These are phyloP conservation scores for Luidia sarsii DNA, from an alignment of 53 echinoderm and acorn worm species.

Conservation along the genomic window DNA sequence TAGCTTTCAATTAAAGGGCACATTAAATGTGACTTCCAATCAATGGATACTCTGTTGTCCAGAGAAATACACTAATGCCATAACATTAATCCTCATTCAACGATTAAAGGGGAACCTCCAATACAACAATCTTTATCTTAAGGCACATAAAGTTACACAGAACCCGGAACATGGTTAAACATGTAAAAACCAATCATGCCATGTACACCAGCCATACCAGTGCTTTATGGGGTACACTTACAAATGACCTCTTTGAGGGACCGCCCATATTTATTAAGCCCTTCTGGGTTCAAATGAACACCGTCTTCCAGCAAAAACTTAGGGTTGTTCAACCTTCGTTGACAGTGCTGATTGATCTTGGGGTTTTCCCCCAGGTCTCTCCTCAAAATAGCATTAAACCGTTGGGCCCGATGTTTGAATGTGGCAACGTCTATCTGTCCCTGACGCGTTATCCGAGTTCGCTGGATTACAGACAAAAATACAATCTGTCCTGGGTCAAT, in stretches of 20 bases:
- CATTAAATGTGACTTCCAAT: no score
- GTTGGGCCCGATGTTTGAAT: slow-evolving; percentile 28
- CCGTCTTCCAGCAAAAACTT: slow-evolving; percentile 17
- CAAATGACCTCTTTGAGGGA: slow-evolving; percentile 19
- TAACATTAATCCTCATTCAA: no score
- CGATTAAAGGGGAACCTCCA: no score
- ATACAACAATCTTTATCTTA: no score
- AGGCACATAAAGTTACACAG: no score
- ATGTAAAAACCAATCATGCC: no score
- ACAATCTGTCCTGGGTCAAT: neutral
- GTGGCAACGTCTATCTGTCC: slow-evolving; percentile 29
- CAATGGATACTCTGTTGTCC: no score
- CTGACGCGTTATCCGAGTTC: neutral
- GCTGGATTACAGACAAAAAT: neutral
- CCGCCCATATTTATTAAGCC: neutral
- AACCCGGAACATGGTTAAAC: no score
- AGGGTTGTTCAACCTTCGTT: slow-evolving; percentile 1
- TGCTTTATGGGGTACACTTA: no score
- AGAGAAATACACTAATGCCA: no score
- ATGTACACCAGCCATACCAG: no score
- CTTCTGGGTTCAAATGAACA: neutral
- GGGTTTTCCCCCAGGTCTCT: neutral
- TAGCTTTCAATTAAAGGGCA: no score
- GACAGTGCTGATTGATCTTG: neutral
- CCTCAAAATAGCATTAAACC: neutral